A percentile compares a stretch with the other conserved stretches of the same genome.
These are phyloP conservation scores for Eupithecia exiguata DNA, from an alignment of 2,888 invertebrate genomes.

Conservation along the genomic window DNA sequence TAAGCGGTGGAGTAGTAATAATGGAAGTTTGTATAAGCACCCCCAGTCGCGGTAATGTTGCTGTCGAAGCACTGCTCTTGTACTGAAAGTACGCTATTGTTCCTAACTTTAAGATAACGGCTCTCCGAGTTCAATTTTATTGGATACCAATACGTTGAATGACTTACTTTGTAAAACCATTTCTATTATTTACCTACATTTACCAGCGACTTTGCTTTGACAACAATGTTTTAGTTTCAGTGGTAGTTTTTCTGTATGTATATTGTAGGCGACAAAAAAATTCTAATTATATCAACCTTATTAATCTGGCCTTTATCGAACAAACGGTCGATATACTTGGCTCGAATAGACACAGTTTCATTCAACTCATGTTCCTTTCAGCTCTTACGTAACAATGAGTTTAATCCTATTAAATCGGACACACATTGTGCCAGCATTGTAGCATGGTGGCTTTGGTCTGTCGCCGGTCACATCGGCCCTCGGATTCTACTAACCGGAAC, in stretches of 20 bases:
- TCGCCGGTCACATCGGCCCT: constrained; percentile 75
- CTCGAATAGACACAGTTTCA: constrained; percentile 72
- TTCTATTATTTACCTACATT: not conserved
- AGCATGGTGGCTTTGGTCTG: constrained; percentile 80
- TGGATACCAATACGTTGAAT: constrained; percentile 37
- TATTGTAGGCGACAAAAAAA: not conserved
- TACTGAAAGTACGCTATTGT: constrained; percentile 45
- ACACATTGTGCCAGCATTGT: constrained; percentile 81
- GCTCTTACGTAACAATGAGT: constrained; percentile 79
- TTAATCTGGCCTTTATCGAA: not conserved
- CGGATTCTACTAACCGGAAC: constrained; percentile 75
- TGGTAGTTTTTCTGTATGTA: not conserved
- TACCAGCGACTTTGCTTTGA: not conserved
- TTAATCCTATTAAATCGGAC: constrained; percentile 82
- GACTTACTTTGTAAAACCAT: constrained; percentile 34
- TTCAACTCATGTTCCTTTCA: constrained; percentile 72
- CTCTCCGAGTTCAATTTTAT: constrained; percentile 52
- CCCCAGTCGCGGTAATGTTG: constrained; percentile 55
- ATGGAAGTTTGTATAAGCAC: constrained; percentile 51
- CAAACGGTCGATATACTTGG: constrained; percentile 19
- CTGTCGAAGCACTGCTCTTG: constrained; percentile 48
- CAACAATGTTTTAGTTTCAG: not conserved
- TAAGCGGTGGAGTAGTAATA: constrained; percentile 56
- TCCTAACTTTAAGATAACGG: constrained; percentile 52
- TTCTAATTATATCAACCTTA: not conserved